Evolutionary conservation across 2,888 invertebrate genomes (phyloP).

Genomic region (Noctua fimbriata): DNA sequence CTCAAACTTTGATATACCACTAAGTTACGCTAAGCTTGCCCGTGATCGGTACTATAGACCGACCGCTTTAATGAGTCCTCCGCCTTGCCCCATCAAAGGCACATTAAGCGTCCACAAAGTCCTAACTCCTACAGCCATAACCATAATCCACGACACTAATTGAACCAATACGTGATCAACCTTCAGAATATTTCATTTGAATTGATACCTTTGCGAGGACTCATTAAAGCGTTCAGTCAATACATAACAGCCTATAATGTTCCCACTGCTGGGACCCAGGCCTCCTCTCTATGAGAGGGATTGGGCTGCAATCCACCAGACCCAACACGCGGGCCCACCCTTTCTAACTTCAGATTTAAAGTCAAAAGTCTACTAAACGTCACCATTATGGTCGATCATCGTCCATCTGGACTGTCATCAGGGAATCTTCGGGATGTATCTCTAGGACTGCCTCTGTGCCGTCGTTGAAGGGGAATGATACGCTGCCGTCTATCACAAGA

Average conservation of each 20-base stretch:
- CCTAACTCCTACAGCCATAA: too few species aligned
- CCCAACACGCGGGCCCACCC: background rate
- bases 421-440: slow-evolving; percentile 95
- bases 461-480: slow-evolving; percentile 98
- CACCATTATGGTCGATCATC: slow-evolving; percentile 76
- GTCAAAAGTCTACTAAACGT: slow-evolving; percentile 23
- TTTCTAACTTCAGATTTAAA: slow-evolving; percentile 21
- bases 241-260: background rate
- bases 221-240: too few species aligned
- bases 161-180: too few species aligned
- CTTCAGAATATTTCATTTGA: too few species aligned
- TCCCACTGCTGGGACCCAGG: background rate
- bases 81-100: too few species aligned
- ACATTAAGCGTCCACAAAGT: too few species aligned
- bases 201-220: too few species aligned
- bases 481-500: slow-evolving; percentile 98
- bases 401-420: slow-evolving; percentile 93
- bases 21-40: background rate
- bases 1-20: background rate
- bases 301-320: background rate
- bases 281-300: background rate
- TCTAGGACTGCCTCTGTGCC: slow-evolving; percentile 96
- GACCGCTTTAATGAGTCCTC: too few species aligned
- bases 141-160: too few species aligned
- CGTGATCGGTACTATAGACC: too few species aligned